Conservation (phyloP, 92 coral and sea anemone species). For the Actinostola sp. region DNA sequence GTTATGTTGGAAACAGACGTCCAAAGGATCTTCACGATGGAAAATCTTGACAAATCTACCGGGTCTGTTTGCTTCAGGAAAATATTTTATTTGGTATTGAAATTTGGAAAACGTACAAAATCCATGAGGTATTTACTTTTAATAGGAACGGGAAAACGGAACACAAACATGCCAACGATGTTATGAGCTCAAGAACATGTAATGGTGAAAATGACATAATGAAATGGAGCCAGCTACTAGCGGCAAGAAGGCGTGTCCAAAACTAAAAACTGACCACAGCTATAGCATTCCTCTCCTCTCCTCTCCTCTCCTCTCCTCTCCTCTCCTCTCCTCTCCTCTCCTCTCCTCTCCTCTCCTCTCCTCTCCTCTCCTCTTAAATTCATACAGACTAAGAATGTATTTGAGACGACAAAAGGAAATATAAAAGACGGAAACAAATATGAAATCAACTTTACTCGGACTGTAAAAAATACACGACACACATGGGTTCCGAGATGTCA, state of each 20-base stretch:
- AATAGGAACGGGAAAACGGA: slow-evolving; percentile 41
- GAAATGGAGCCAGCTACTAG: not conserved
- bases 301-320: not conserved
- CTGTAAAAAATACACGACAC: too few relatives aligned
- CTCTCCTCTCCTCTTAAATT: not conserved
- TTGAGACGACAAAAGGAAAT: too few relatives aligned
- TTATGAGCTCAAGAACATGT: slow-evolving; percentile 25
- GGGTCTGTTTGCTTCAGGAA: slow-evolving; percentile 20
- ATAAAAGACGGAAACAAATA: too few relatives aligned
- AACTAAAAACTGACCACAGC: not conserved
- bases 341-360: not conserved
- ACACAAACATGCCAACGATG: slow-evolving; percentile 34
- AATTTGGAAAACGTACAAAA: slow-evolving; percentile 40
- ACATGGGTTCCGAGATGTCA: too few relatives aligned
- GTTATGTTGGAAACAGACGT: not conserved
- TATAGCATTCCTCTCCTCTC: not conserved
- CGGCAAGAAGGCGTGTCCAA: not conserved
- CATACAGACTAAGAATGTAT: too few relatives aligned
- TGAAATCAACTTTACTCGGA: too few relatives aligned
- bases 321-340: not conserved
- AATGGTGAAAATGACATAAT: slow-evolving; percentile 16
- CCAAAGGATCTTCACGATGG: slow-evolving; percentile 14
- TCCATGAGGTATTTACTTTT: slow-evolving; percentile 33
- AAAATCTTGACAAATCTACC: slow-evolving; percentile 19
- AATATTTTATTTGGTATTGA: slow-evolving; percentile 32